These are phyloP conservation scores for Polypterus bichir DNA, from an alignment of 2,113 vertebrate genomes.

Conservation along the genomic window DNA sequence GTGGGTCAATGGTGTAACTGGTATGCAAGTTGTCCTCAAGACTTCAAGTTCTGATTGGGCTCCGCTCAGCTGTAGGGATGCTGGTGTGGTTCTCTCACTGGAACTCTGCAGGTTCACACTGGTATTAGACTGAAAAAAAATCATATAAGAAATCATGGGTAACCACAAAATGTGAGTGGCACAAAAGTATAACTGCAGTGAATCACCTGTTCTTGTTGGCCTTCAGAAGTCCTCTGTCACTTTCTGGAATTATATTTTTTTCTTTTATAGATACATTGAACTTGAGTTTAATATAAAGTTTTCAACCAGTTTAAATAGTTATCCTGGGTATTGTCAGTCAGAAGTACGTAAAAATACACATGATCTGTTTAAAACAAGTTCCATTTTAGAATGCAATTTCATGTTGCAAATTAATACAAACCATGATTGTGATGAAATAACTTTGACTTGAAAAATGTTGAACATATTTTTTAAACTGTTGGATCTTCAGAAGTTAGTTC, in stretches of 20 bases:
- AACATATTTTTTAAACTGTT: no score
- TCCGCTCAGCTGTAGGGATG: slow-evolving; percentile 19
- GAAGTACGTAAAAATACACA: no score
- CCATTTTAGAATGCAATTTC: no score
- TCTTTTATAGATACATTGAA: neutral
- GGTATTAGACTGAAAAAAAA: slow-evolving; percentile 21
- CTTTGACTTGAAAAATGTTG: no score
- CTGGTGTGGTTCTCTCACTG: slow-evolving; percentile 30
- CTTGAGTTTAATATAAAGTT: neutral
- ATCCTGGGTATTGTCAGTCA: neutral
- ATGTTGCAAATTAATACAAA: no score
- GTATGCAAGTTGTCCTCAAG: slow-evolving; percentile 10
- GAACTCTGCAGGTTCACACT: slow-evolving; percentile 28
- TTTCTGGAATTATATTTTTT: neutral
- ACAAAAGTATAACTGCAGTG: neutral
- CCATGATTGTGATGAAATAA: no score
- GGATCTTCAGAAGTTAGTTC: no score
- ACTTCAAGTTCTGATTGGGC: neutral
- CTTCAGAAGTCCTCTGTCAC: neutral
- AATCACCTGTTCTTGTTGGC: neutral
- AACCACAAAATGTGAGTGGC: neutral
- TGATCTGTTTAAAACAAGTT: no score
- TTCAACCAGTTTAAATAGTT: neutral
- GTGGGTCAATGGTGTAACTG: neutral
- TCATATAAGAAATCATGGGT: accelerated